Evolutionary conservation across 1,140 invertebrate species (phyloP), one percentile per base, ranked within the genome.

Genomic region (Papilio dardanus): DNA sequence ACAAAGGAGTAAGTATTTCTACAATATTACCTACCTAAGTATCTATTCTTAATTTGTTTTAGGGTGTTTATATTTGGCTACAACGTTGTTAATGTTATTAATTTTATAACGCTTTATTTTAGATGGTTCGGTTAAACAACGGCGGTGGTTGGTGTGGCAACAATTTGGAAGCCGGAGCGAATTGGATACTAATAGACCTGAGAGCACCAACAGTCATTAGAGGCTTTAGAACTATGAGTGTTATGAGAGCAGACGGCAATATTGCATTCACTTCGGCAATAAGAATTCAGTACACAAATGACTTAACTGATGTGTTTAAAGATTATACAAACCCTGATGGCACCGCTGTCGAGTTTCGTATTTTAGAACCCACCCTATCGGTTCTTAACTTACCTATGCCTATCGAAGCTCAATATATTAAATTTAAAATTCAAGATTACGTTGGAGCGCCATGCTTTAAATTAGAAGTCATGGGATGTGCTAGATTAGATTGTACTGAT

Each of bases 391-490:
- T 99, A 16, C 98, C 98, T 0, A 95, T 97, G 77, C 97, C 98
- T 0, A 97, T 99, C 76, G 98, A 99, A 93, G 97, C 98, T 0
- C 96, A 97, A 78, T 99, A 97, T 81, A 93, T 99, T 12, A 96
- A 96, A 79, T 97, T 99, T 87, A 96, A 97, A 74, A 96, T 99
- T 71, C 97, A 98, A 93, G 97, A 98, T 88, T 99, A 97, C 86
- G 95, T 97, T 5, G 96, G 95, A 3, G 97, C 97, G 5, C 98
- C 98, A 3, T 99, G 98, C 83, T 92, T 99, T 73, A 97, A 98
- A 88, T 86, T 99, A 42, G 98, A 99, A 94, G 94, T 99, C 19
- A 98, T 99, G 96, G 98, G 98, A 7, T 99, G 98, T 90, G 97
- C 97, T 0, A 94, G 97, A 78, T 94, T 98, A 78, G 98, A 98